These are phyloP conservation scores for Aleiodes leptofemur DNA, from an alignment of 2,888 invertebrate species.

Conservation along the genomic window DNA sequence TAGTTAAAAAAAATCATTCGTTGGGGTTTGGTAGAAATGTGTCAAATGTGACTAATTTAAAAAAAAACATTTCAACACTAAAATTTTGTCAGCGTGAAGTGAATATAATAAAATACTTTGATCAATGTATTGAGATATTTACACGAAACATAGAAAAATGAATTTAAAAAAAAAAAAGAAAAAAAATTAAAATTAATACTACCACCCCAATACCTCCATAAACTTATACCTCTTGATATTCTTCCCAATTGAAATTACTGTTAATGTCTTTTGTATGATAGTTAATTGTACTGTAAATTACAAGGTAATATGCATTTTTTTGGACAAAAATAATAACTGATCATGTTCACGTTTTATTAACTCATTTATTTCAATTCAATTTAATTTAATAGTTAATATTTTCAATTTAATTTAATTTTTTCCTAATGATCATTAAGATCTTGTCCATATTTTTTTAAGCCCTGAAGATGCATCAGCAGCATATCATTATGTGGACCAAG, in stretches of 20 bases:
- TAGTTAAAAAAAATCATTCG: no score
- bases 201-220: conserved; percentile 55
- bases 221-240: conserved; percentile 58
- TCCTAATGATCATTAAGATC: conserved; percentile 33
- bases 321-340: conserved; percentile 72
- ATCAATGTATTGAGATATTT: no score
- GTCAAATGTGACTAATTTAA: no score
- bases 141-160: no score
- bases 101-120: background rate
- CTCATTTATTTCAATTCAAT: conserved; percentile 28
- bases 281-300: conserved; percentile 70
- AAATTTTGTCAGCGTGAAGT: no score
- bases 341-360: conserved; percentile 66
- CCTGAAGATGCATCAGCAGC: conserved; percentile 64
- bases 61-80: no score
- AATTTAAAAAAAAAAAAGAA: no score
- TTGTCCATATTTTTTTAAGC: conserved; percentile 65
- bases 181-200: no score
- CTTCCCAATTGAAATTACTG: conserved; percentile 62
- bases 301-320: conserved; percentile 69
- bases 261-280: conserved; percentile 72
- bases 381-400: background rate
- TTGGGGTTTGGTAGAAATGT: no score
- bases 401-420: conserved; percentile 30
- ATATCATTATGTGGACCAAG: conserved; percentile 67